Base-by-base conservation (phyloP, 2,113 vertebrate species). In the Tapirus terrestris region DNA sequence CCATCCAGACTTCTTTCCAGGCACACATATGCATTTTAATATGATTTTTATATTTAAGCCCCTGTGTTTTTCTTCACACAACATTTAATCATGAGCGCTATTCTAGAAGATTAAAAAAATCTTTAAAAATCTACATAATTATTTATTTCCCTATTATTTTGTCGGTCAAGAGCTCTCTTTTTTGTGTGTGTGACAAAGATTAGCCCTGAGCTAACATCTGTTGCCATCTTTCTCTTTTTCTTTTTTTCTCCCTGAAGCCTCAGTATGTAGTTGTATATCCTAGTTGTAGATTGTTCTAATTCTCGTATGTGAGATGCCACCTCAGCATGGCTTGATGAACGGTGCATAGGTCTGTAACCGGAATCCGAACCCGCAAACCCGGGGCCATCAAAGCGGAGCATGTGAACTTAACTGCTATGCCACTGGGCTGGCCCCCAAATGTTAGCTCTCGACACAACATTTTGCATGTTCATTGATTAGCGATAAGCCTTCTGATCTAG, bases 51-150 rank as follows among this genome's bases (percentile, higher is more conserved):
- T 82, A 86, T 48, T 82, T 81, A 70, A 4, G 1, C 5, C 14
- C 9, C 51, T 88, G 45, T 0, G 0, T 93, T 95, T 93, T 82
- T 73, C 45, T 88, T 61, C 67, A 84, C 0, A 75, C 3, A 63
- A 48, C 18, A 56, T 65, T 95, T 91, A 65, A 85, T 95, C 16
- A 77, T 67, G 8, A 70, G 27, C 33, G 56, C n/a, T 65, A 79
- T 72, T 85, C 39, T 60, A 76, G 27, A 67, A 97, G 29, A 81
- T 53, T 90, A 67, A 92, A 92, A 87, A 68, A n/a, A 79, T 33
- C 6, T 82, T 81, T 92, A 3, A 56, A 76, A 86, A 70, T 33
- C 4, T 31, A n/a, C 43, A 53, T 2, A 87, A 67, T 79, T 81
- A 75, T 81, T 53, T 84, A 60, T 80, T 82, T 43, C 51, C 8